Evolutionary conservation across 2,888 invertebrate species (phyloP), one percentile per base, ranked within the genome.

Genomic region (Boloria euphrosyne): DNA sequence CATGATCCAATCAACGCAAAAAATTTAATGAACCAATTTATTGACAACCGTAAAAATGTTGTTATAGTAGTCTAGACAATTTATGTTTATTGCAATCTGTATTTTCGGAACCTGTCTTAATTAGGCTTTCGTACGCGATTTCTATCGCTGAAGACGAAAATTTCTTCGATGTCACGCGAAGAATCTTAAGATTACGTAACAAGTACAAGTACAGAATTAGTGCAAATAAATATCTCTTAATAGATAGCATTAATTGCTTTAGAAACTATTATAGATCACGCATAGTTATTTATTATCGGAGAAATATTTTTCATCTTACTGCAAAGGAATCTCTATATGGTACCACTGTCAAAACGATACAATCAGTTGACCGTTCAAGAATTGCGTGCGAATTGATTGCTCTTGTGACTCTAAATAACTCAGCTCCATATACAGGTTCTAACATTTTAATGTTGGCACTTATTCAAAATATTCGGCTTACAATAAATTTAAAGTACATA

Each of bases 321-420:
- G 78, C 82, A 83, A 83, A 83, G 79, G 77, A 75, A 81, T 81
- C 77, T 85, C 75, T 84, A 86, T 88, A 87, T 84, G 83, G 86
- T 79, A 78, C 79, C 73, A 78, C 75, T 73, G 84, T 84, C 81
- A 75, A 73, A 69, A 71, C 71, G 87, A 88, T 87, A 81, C 71
- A 76, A 87, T 88, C 88, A 79, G 72, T 67, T 72, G 80, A 76
- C 72, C 73, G 69, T 71, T 78, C 80, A 76, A 79, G 72, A 75
- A 69, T 76, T 74, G 72, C 73, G 73, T 73, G 70, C 74, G 69
- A 72, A 76, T 68, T 75, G 73, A 76, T 74, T 68, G 73, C 53
- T 67, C 55, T 69, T 67, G 51, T 59, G 64, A 60, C 53, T 67
- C 64, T 58, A 62, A 66, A 62, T 64, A 68, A 68, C 59, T 63